Conservation (phyloP, 1,140 invertebrate species). For the Drosophila sp. region DNA sequence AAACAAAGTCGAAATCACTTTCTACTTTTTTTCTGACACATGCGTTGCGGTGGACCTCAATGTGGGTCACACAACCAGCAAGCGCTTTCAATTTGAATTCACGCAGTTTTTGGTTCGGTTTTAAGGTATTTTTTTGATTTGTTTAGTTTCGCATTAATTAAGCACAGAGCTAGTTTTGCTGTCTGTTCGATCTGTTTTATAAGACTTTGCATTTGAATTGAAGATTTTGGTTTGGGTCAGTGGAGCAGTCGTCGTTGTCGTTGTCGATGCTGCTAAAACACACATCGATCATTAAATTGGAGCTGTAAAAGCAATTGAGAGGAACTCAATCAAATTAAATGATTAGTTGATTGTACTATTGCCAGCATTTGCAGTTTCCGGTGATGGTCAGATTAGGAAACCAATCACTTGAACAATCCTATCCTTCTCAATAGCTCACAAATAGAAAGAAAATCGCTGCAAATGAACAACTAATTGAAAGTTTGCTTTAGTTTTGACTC, state of each 20-base stretch:
- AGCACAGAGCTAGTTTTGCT: slow-evolving; percentile 36
- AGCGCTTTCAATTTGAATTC: slow-evolving; percentile 69
- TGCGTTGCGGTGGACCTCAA: slow-evolving; percentile 53
- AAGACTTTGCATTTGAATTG: slow-evolving; percentile 14
- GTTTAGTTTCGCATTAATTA: slow-evolving; percentile 73
- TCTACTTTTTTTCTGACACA: slow-evolving; percentile 68
- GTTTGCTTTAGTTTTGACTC: too few species aligned
- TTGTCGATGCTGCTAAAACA: neutral
- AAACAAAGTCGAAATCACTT: slow-evolving; percentile 55
- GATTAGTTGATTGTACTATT: slow-evolving; percentile 16
- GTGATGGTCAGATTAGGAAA: neutral
- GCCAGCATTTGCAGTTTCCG: slow-evolving; percentile 16
- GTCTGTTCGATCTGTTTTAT: slow-evolving; percentile 33
- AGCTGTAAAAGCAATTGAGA: slow-evolving; percentile 24
- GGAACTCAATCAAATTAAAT: slow-evolving; percentile 15
- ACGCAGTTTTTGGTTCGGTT: slow-evolving; percentile 8
- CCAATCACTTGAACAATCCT: neutral
- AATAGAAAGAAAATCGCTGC: too few species aligned
- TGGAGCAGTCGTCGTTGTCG: slow-evolving; percentile 33
- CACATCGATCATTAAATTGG: slow-evolving; percentile 48
- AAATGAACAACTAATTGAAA: too few species aligned
- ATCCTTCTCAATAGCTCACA: too few species aligned
- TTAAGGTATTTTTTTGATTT: slow-evolving; percentile 53
- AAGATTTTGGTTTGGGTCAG: slow-evolving; percentile 46
- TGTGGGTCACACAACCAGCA: slow-evolving; percentile 57